A percentile compares a stretch with the other conserved stretches of the same genome.
phyloP scores from a whole-genome alignment of 2,888 invertebrate species.

The Chalcis sispes region DNA sequence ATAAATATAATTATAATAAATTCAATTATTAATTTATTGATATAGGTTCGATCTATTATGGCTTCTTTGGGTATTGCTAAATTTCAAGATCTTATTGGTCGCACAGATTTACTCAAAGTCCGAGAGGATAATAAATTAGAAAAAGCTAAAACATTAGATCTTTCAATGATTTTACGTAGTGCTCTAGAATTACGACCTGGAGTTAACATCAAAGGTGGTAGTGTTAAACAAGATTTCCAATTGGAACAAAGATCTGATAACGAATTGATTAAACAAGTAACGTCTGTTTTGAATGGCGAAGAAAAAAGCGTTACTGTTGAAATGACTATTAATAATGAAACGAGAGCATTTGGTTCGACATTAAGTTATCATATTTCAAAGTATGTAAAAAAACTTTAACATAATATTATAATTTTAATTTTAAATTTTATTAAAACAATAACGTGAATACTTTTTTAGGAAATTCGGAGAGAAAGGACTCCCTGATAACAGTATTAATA shows the following conservation, averaged over 20 bases:
- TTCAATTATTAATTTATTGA: constrained; percentile 21
- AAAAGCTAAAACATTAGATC: constrained; percentile 91
- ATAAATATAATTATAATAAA: neutral
- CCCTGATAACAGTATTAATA: constrained; percentile 88
- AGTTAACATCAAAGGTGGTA: constrained; percentile 93
- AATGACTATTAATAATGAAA: constrained; percentile 92
- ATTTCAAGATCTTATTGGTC: constrained; percentile 94
- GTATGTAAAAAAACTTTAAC: constrained; percentile 78
- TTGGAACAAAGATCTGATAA: constrained; percentile 90
- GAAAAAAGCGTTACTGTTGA: constrained; percentile 83
- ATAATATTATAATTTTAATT: neutral
- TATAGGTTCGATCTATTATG: constrained; percentile 91
- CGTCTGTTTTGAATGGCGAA: constrained; percentile 86
- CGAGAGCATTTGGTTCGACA: constrained; percentile 94
- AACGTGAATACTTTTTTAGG: constrained; percentile 78
- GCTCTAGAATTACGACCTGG: constrained; percentile 93
- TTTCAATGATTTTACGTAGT: constrained; percentile 90
- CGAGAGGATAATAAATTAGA: constrained; percentile 82
- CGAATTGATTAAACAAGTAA: constrained; percentile 84
- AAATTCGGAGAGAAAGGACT: constrained; percentile 92
- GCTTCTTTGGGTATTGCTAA: constrained; percentile 91
- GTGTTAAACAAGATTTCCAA: constrained; percentile 89
- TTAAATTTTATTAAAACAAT: constrained; percentile 70
- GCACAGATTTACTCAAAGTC: constrained; percentile 91
- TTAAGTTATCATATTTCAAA: constrained; percentile 96